phyloP scores from a whole-genome alignment of 2,888 invertebrate genomes.

The Nomada flava region DNA sequence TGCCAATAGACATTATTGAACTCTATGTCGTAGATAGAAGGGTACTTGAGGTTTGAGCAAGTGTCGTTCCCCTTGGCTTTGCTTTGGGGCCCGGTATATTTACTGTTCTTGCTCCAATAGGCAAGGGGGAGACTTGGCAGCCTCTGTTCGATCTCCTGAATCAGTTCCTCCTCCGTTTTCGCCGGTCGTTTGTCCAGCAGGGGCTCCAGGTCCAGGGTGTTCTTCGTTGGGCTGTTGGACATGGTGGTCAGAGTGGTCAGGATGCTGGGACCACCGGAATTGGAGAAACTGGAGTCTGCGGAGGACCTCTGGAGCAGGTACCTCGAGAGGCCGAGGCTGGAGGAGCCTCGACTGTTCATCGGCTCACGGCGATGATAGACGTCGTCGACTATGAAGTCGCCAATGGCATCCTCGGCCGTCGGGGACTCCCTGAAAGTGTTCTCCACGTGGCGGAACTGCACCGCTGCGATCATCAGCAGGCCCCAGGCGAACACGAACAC shows the following conservation, averaged over 20 bases:
- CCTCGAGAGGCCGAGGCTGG: slow-evolving; percentile 83
- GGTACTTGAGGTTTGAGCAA: slow-evolving; percentile 89
- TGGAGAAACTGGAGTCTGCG: slow-evolving; percentile 65
- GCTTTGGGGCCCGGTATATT: slow-evolving; percentile 78
- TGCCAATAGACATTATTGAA: slow-evolving; percentile 98
- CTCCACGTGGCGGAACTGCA: slow-evolving; percentile 82
- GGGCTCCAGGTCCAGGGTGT: slow-evolving; percentile 85
- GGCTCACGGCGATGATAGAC: slow-evolving; percentile 36
- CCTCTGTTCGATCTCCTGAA: slow-evolving; percentile 91
- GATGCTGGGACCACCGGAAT: slow-evolving; percentile 62
- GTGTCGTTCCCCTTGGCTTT: slow-evolving; percentile 85
- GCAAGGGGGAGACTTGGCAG: slow-evolving; percentile 94
- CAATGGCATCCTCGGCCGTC: slow-evolving; percentile 65
- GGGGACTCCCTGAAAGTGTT: slow-evolving; percentile 70
- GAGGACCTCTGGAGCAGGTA: slow-evolving; percentile 85
- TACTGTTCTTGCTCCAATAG: slow-evolving; percentile 93
- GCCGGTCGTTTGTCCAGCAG: slow-evolving; percentile 87
- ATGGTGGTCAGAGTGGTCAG: slow-evolving; percentile 74
- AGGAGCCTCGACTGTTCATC: slow-evolving; percentile 74
- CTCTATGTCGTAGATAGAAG: slow-evolving; percentile 95
- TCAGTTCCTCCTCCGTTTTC: slow-evolving; percentile 90
- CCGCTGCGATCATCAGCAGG: slow-evolving; percentile 84
- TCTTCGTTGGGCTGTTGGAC: slow-evolving; percentile 83
- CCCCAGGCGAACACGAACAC: slow-evolving; percentile 84
- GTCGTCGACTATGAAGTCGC: slow-evolving; percentile 51